phyloP scores from a whole-genome alignment of 2,888 invertebrate species.

The Diogma glabrata region DNA sequence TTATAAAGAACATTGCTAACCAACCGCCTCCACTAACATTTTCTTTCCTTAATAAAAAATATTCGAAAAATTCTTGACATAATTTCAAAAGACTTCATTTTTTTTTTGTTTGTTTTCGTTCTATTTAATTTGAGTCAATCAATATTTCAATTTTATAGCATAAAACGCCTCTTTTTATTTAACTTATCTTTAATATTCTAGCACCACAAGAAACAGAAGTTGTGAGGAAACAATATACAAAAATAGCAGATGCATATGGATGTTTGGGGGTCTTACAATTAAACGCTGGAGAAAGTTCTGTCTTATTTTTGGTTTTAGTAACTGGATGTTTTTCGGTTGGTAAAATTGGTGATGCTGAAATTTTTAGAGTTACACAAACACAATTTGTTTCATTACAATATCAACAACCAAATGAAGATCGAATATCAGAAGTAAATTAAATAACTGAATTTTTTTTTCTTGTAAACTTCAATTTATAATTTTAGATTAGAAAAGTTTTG shows the following conservation, averaged over 20 bases:
- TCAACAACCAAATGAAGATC: conserved; percentile 47
- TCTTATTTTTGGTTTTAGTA: conserved; percentile 83
- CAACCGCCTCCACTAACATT: too few relatives aligned
- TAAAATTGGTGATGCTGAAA: conserved; percentile 87
- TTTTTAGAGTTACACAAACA: conserved; percentile 89
- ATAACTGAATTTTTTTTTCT: background rate
- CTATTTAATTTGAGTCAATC: too few relatives aligned
- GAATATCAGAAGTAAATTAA: conserved; percentile 42
- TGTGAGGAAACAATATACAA: conserved; percentile 78
- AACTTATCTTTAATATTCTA: conserved; percentile 19
- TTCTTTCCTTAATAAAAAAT: too few relatives aligned
- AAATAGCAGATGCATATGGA: conserved; percentile 90
- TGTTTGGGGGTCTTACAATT: conserved; percentile 88
- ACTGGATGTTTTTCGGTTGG: conserved; percentile 95
- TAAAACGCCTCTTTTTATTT: background rate
- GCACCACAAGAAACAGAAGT: conserved; percentile 73
- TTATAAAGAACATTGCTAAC: too few relatives aligned
- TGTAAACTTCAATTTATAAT: background rate
- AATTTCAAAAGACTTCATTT: too few relatives aligned
- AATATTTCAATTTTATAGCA: too few relatives aligned
- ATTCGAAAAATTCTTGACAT: too few relatives aligned
- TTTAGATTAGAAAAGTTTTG: conserved; percentile 60
- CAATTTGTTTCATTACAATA: conserved; percentile 80
- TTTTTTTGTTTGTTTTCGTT: too few relatives aligned
- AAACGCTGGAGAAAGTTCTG: conserved; percentile 70